phyloP scores from a whole-genome alignment of 1,140 invertebrate species.

The Trinorchestia longiramus region DNA sequence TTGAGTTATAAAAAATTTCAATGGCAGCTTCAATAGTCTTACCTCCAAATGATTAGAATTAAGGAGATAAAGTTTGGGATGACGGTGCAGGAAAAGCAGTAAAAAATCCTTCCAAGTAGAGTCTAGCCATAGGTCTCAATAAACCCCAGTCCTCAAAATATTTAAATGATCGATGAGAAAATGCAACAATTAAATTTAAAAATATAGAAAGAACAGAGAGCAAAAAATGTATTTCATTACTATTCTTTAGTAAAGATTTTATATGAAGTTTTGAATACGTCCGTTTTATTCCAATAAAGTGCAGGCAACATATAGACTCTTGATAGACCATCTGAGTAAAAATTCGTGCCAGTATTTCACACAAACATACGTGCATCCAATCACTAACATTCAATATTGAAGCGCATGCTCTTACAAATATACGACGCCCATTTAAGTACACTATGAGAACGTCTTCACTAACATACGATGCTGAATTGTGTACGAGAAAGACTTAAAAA shows the following conservation, averaged over 20 bases:
- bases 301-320: too few relatives aligned
- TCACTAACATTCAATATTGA: too few relatives aligned
- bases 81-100: not conserved
- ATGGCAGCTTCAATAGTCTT: not conserved
- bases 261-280: too few relatives aligned
- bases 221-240: too few relatives aligned
- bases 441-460: not conserved
- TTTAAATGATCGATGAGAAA: not conserved
- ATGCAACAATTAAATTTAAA: not conserved
- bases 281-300: too few relatives aligned
- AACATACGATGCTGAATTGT: not conserved
- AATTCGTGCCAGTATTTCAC: too few relatives aligned
- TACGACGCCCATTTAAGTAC: too few relatives aligned
- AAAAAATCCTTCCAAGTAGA: not conserved
- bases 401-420: too few relatives aligned
- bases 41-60: not conserved
- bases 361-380: too few relatives aligned
- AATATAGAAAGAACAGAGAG: too few relatives aligned
- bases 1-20: not conserved
- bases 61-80: not conserved
- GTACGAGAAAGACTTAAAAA: not conserved
- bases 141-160: not conserved
- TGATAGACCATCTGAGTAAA: too few relatives aligned
- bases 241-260: too few relatives aligned
- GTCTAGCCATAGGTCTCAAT: not conserved